phyloP scores from a whole-genome alignment of 2,888 invertebrate genomes.

The Caenorhabditis sp. region DNA sequence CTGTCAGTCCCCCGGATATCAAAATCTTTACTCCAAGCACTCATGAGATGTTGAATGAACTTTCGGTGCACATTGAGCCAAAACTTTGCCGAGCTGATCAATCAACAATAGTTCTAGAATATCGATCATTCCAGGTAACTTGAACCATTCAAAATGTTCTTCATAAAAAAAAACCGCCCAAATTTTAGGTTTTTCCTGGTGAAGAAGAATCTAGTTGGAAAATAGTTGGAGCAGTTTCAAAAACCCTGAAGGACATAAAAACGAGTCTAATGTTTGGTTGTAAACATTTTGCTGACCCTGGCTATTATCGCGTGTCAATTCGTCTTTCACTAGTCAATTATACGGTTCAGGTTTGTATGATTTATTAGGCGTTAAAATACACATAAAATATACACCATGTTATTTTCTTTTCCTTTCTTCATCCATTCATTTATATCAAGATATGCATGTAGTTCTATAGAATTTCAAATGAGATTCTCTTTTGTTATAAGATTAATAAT shows the following conservation, averaged over 20 bases:
- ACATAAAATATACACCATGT: not conserved
- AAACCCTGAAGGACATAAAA: constrained; percentile 35
- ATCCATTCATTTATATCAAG: not conserved
- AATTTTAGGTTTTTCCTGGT: constrained; percentile 43
- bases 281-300: constrained; percentile 49
- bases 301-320: constrained; percentile 52
- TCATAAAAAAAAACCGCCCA: not conserved
- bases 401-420: not conserved
- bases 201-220: constrained; percentile 44
- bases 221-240: constrained; percentile 18
- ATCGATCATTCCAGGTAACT: constrained; percentile 45
- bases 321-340: constrained; percentile 40
- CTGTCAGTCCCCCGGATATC: constrained; percentile 45
- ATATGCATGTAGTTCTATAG: constrained; percentile 14
- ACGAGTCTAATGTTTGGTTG: constrained; percentile 51
- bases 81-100: constrained; percentile 45
- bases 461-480: constrained; percentile 10
- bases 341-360: constrained; percentile 39
- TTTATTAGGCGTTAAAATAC: not conserved
- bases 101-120: constrained; percentile 37
- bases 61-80: constrained; percentile 40
- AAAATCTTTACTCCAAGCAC: constrained; percentile 42
- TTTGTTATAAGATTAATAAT: constrained; percentile 11
- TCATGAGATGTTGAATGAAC: constrained; percentile 52
- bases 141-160: not conserved